phyloP scores from a whole-genome alignment of 2,888 invertebrate genomes.

The Apoderus coryli region DNA sequence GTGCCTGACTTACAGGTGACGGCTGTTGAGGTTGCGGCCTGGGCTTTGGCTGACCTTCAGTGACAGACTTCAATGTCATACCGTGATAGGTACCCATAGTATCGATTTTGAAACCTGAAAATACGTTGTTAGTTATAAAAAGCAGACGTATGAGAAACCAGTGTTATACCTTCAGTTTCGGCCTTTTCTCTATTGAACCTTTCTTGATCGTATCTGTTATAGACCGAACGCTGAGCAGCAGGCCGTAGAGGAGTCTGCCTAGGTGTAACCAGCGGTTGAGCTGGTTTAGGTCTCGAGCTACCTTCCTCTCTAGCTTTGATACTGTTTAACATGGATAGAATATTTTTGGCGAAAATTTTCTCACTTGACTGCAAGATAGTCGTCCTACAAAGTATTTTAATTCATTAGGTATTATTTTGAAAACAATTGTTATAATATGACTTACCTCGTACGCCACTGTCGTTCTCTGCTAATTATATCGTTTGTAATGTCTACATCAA shows the following conservation, averaged over 20 bases:
- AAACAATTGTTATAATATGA: no score
- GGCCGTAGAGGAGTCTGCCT: constrained; percentile 51
- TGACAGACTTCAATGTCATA: constrained; percentile 94
- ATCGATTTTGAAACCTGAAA: constrained; percentile 98
- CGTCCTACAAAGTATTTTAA: no score
- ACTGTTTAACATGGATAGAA: constrained; percentile 78
- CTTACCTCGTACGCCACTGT: constrained; percentile 93
- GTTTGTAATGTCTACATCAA: constrained; percentile 89
- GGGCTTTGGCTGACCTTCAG: constrained; percentile 67
- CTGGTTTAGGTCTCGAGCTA: constrained; percentile 38
- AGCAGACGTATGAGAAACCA: no score
- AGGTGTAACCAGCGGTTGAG: constrained; percentile 41
- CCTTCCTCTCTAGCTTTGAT: constrained; percentile 92
- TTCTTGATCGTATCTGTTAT: constrained; percentile 99
- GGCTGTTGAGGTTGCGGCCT: constrained; percentile 31
- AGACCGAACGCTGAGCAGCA: constrained; percentile 54
- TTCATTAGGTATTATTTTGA: no score
- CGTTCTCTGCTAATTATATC: constrained; percentile 94
- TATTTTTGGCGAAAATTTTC: constrained; percentile 88
- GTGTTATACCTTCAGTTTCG: constrained; percentile 96
- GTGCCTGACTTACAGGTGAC: constrained; percentile 26
- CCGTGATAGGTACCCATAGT: constrained; percentile 98
- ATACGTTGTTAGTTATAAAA: no score
- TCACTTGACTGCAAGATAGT: constrained; percentile 92
- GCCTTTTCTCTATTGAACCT: constrained; percentile 85